Conservation (phyloP, 37 sponge, comb jelly and placozoan genomes). For the Ianthella basta region DNA sequence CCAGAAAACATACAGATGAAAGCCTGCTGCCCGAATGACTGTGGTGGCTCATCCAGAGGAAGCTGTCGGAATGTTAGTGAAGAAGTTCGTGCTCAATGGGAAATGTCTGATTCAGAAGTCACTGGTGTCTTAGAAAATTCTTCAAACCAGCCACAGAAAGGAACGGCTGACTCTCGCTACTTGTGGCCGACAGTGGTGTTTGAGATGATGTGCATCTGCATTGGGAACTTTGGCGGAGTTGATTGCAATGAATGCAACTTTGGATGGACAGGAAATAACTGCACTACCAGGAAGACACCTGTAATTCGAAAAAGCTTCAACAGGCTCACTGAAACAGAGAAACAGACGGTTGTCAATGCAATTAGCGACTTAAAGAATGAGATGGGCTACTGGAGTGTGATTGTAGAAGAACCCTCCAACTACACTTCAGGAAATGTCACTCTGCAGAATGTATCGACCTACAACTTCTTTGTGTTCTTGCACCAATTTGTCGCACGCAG, state of each 20-base stretch:
- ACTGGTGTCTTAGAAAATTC: not conserved
- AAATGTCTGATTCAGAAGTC: not conserved
- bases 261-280: slow-evolving; percentile 35
- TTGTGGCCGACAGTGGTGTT: slow-evolving; percentile 41
- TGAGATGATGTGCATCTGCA: slow-evolving; percentile 31
- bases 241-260: slow-evolving; percentile 39
- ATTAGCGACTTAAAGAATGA: not conserved
- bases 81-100: not conserved
- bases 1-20: not conserved
- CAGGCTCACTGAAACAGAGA: slow-evolving; percentile 8
- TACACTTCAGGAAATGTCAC: slow-evolving; percentile 13
- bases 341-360: not conserved
- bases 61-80: not conserved
- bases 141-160: no score
- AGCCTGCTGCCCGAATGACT: not conserved
- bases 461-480: slow-evolving; percentile 34
- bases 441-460: slow-evolving; percentile 41
- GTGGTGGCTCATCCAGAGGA: not conserved
- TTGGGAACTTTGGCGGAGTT: slow-evolving; percentile 14
- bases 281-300: not conserved
- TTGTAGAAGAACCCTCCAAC: slow-evolving; percentile 30
- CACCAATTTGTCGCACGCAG: slow-evolving; percentile 6
- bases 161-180: slow-evolving; percentile 31
- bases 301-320: slow-evolving; percentile 13
- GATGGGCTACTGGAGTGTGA: not conserved